Conservation (phyloP, 1,140 invertebrate genomes). For the Whitmania pigra region DNA sequence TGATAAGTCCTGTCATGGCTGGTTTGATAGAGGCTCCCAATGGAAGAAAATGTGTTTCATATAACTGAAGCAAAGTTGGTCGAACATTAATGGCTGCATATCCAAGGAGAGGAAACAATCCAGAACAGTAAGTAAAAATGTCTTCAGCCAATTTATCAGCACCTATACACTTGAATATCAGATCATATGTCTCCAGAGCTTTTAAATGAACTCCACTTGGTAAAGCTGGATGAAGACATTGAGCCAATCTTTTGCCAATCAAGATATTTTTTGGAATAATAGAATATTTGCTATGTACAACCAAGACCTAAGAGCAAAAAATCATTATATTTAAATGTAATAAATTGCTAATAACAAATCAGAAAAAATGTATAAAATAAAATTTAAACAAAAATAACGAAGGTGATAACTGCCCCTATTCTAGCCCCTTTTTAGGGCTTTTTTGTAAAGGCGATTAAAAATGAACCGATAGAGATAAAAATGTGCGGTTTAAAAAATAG, state of each 20-base stretch:
- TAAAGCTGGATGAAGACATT: slow-evolving; percentile 85
- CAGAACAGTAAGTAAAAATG: slow-evolving; percentile 71
- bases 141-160: slow-evolving; percentile 67
- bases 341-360: background rate
- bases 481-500: too few species aligned
- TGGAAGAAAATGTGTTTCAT: slow-evolving; percentile 81
- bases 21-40: slow-evolving; percentile 65
- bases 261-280: slow-evolving; percentile 80
- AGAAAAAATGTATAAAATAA: background rate
- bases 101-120: slow-evolving; percentile 74
- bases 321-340: background rate
- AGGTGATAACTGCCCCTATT: too few species aligned
- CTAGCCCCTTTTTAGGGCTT: too few species aligned
- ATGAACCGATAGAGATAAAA: too few species aligned
- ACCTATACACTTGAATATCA: slow-evolving; percentile 81
- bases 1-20: slow-evolving; percentile 71
- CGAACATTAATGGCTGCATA: slow-evolving; percentile 76
- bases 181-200: slow-evolving; percentile 81
- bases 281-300: slow-evolving; percentile 54
- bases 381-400: background rate
- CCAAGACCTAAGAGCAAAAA: slow-evolving; percentile 17
- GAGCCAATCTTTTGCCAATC: slow-evolving; percentile 79
- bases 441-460: too few species aligned
- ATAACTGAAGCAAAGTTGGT: slow-evolving; percentile 66
- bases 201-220: slow-evolving; percentile 80